Evolutionary conservation across 1,140 invertebrate species (phyloP).

Genomic region (Leguminivora glycinivorella): DNA sequence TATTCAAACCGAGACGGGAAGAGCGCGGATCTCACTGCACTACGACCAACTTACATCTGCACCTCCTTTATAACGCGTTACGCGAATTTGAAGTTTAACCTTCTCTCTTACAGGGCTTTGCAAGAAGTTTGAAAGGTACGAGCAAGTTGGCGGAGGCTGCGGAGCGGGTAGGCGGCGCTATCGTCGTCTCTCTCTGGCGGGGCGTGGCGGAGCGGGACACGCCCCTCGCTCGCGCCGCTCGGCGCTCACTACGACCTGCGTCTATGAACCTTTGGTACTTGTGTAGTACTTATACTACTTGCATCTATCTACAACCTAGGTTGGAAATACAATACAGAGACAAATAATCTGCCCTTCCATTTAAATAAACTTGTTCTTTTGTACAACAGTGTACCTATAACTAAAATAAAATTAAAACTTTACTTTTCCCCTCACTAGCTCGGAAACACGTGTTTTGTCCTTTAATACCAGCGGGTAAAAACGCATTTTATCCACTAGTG

Average conservation of each 20-base stretch:
- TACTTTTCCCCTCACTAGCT: no score
- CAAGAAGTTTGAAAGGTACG: constrained; percentile 34
- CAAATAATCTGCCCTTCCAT: neutral
- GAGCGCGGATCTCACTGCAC: constrained; percentile 53
- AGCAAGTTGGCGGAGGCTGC: constrained; percentile 30
- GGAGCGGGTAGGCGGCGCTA: constrained; percentile 61
- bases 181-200: constrained; percentile 55
- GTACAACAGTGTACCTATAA: no score
- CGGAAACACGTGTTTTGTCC: no score
- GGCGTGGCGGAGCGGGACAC: constrained; percentile 61
- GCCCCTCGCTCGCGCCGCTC: constrained; percentile 47
- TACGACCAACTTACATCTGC: constrained; percentile 35
- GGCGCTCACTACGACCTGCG: constrained; percentile 49
- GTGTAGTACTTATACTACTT: neutral
- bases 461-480: no score
- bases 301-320: neutral
- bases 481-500: no score
- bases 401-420: no score
- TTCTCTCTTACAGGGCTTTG: constrained; percentile 28
- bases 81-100: constrained; percentile 49
- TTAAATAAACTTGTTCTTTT: neutral
- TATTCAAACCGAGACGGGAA: constrained; percentile 60
- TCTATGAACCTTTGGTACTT: constrained; percentile 32
- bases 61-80: constrained; percentile 27
- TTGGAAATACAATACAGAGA: neutral